Conservation (phyloP, 1,140 invertebrate species). For the Tribolium madens region DNA sequence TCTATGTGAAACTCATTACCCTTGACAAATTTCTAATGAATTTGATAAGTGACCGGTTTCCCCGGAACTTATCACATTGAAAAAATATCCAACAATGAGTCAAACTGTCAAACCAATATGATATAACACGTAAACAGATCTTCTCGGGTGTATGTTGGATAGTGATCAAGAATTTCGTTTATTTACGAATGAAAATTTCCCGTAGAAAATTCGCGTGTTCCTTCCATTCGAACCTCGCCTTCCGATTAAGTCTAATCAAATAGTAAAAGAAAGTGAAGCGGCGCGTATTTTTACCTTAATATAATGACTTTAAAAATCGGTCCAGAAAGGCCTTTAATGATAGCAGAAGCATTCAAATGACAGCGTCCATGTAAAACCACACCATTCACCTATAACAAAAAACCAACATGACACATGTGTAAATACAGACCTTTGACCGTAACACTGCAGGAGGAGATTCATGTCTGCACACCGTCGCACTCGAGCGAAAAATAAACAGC, state of each 20-base stretch:
- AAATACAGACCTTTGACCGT: constrained; percentile 13
- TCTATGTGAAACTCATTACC: neutral
- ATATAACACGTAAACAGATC: constrained; percentile 19
- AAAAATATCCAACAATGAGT: neutral
- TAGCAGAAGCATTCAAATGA: constrained; percentile 95
- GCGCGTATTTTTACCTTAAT: constrained; percentile 74
- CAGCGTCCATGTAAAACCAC: constrained; percentile 93
- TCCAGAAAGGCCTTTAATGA: constrained; percentile 92
- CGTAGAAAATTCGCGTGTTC: constrained; percentile 19
- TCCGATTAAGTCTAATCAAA: neutral
- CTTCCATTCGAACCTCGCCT: constrained; percentile 17
- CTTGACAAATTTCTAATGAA: neutral
- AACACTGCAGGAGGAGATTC: constrained; percentile 58
- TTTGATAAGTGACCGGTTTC: neutral
- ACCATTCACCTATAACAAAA: constrained; percentile 86
- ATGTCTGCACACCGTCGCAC: constrained; percentile 43
- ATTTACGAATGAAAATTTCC: constrained; percentile 32
- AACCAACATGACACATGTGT: constrained; percentile 8
- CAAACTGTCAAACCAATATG: neutral
- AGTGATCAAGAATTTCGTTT: constrained; percentile 41
- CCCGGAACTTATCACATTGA: neutral
- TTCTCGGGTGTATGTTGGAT: constrained; percentile 10
- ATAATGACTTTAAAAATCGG: constrained; percentile 88
- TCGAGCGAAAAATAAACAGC: constrained; percentile 25
- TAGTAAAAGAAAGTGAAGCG: neutral